These are phyloP conservation scores for Epizoanthus fatuus DNA, from an alignment of 92 coral and sea anemone genomes.

Conservation along the genomic window DNA sequence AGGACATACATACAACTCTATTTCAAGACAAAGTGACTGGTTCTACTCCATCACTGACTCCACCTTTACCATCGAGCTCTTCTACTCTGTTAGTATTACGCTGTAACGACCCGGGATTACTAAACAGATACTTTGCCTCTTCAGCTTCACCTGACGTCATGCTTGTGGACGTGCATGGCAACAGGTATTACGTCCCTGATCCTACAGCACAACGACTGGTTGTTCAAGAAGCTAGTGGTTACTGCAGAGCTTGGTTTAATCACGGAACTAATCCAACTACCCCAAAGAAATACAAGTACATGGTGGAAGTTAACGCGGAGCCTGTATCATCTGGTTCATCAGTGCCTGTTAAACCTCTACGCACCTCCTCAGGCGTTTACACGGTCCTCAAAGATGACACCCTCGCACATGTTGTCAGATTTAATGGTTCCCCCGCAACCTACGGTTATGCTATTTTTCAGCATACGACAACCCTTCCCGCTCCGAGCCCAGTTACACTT, in stretches of 20 bases:
- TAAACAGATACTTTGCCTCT: neutral
- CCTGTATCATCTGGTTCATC: neutral
- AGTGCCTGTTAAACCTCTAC: too few relatives aligned
- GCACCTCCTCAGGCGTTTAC: neutral
- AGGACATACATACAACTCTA: constrained; percentile 59
- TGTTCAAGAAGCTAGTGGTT: neutral
- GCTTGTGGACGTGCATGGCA: neutral
- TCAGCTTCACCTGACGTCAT: neutral
- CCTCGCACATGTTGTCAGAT: neutral
- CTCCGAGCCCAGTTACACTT: too few relatives aligned
- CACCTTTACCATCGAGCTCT: neutral
- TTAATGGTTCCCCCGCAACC: neutral
- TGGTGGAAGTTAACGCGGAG: neutral
- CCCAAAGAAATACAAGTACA: neutral
- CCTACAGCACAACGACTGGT: neutral
- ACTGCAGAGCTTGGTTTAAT: neutral
- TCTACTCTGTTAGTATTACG: neutral
- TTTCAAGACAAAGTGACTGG: constrained; percentile 75
- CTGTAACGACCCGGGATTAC: neutral
- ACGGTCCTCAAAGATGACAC: neutral
- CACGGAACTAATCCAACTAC: neutral
- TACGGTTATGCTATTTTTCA: neutral
- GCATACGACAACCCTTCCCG: too few relatives aligned
- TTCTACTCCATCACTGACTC: neutral
- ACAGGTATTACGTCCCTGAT: neutral